A percentile compares a stretch with the other conserved stretches of the same genome.
These are phyloP conservation scores for Aspidiotus rigidus DNA, from an alignment of 2,888 invertebrate genomes.

Conservation along the genomic window DNA sequence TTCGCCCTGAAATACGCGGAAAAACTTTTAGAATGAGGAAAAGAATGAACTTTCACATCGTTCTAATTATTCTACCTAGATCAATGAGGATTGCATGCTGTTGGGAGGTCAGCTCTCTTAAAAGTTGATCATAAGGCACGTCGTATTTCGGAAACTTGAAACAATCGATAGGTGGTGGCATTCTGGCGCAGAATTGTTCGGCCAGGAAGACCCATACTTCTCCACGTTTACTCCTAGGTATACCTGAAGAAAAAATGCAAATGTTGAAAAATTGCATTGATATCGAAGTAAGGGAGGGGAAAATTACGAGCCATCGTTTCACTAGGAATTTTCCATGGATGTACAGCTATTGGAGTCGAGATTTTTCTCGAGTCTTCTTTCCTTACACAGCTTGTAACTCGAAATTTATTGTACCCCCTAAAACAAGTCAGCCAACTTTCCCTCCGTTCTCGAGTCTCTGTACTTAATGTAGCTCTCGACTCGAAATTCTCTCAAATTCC, in stretches of 20 bases:
- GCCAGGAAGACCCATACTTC: slow-evolving; percentile 89
- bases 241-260: slow-evolving; percentile 50
- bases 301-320: not conserved
- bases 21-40: too few relatives aligned
- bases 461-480: too few relatives aligned
- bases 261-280: not conserved
- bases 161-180: slow-evolving; percentile 64
- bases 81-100: slow-evolving; percentile 96
- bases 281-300: not conserved
- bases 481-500: too few relatives aligned
- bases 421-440: too few relatives aligned
- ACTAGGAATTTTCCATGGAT: not conserved
- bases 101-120: slow-evolving; percentile 82
- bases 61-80: slow-evolving; percentile 52
- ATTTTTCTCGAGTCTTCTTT: too few relatives aligned
- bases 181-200: slow-evolving; percentile 64
- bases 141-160: slow-evolving; percentile 63
- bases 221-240: slow-evolving; percentile 73
- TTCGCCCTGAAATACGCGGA: slow-evolving; percentile 52
- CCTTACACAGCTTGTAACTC: too few relatives aligned
- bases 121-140: slow-evolving; percentile 65
- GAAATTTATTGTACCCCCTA: too few relatives aligned
- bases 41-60: too few relatives aligned
- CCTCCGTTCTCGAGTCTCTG: too few relatives aligned
- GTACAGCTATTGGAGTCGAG: too few relatives aligned